Conservation (phyloP, 2,888 invertebrate genomes). For the Lepidonotus clava region DNA sequence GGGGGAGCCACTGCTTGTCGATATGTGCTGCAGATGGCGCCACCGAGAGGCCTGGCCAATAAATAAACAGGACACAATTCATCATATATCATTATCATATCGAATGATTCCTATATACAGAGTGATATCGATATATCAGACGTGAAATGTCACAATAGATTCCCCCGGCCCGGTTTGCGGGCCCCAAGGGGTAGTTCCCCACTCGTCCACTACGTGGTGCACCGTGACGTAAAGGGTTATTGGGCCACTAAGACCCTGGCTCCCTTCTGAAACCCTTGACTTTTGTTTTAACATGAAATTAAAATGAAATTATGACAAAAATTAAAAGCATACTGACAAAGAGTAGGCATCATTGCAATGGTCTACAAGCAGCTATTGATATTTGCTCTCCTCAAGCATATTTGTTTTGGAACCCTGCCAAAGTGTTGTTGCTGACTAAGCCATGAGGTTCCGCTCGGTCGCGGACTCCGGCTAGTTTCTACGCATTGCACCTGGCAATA, state of each 20-base stretch:
- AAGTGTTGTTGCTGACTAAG: neutral
- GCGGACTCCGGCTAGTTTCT: neutral
- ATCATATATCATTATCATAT: constrained; percentile 38
- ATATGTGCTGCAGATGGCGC: constrained; percentile 25
- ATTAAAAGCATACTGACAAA: constrained; percentile 15
- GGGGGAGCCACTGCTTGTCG: constrained; percentile 42
- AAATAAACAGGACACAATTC: constrained; percentile 44
- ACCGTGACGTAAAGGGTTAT: neutral
- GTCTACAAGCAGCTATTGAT: constrained; percentile 12
- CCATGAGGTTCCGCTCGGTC: neutral
- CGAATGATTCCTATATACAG: constrained; percentile 37
- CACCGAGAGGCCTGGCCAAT: constrained; percentile 45
- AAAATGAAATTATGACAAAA: constrained; percentile 4
- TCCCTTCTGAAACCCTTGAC: neutral
- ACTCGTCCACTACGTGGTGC: neutral
- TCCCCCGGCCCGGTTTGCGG: neutral
- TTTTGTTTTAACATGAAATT: neutral
- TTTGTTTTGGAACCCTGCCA: neutral
- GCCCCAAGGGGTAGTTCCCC: neutral
- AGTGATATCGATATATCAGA: constrained; percentile 27
- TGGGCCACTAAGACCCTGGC: neutral
- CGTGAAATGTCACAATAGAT: constrained; percentile 3
- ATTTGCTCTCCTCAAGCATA: neutral
- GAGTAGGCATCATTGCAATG: neutral
- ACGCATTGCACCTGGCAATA: neutral